Percentiles rank a stretch among this genome's conserved stretches.
These are phyloP conservation scores for Lateolabrax maculatus DNA, from an alignment of 2,797 vertebrate species.

Conservation along the genomic window DNA sequence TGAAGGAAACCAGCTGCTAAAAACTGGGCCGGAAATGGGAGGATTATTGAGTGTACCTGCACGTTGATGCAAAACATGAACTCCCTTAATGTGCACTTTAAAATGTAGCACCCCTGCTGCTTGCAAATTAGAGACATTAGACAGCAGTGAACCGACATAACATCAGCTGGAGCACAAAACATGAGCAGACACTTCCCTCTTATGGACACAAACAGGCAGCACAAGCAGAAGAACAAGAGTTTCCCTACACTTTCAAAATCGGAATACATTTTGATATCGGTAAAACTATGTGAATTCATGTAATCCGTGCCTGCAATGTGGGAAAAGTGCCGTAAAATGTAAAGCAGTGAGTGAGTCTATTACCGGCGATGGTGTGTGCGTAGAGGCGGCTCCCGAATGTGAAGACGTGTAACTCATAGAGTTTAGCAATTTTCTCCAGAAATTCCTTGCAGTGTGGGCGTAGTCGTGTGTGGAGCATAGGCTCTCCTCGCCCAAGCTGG, in stretches of 20 bases:
- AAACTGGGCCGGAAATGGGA: background rate
- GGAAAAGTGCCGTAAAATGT: background rate
- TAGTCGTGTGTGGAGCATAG: constrained; percentile 97
- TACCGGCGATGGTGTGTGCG: constrained; percentile 98
- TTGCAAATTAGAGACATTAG: background rate
- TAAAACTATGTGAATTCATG: background rate
- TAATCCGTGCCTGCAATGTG: no score
- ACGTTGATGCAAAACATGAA: background rate
- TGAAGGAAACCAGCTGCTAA: background rate
- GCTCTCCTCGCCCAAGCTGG: constrained; percentile 95
- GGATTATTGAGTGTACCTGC: background rate
- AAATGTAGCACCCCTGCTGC: background rate
- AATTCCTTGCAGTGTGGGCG: constrained; percentile 98
- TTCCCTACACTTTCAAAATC: background rate
- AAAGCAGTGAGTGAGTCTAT: background rate
- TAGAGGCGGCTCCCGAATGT: constrained; percentile 98
- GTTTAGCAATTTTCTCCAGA: constrained; percentile 96
- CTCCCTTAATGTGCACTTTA: background rate
- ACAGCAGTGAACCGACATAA: background rate
- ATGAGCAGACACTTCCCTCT: constrained; percentile 68
- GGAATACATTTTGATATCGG: background rate
- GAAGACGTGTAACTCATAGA: constrained; percentile 97
- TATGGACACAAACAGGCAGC: constrained; percentile 53
- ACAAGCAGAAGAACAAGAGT: constrained; percentile 6
- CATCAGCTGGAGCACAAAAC: background rate